These are phyloP conservation scores for Campylomormyrus numenius DNA, from an alignment of 2,113 vertebrate genomes.

Conservation along the genomic window DNA sequence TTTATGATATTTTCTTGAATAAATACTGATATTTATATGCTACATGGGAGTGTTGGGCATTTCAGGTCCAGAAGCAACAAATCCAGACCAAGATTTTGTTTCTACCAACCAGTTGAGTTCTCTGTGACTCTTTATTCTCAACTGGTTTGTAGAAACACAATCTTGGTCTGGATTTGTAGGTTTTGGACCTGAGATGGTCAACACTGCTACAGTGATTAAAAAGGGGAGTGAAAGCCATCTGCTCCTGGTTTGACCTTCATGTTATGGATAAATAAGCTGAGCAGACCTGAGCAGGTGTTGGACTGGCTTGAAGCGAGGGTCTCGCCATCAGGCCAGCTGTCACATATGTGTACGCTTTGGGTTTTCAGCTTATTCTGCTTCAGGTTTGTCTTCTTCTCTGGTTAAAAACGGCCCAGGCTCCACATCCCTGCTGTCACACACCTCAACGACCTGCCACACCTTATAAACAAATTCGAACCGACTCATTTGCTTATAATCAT, in stretches of 20 bases:
- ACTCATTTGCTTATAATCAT: not conserved
- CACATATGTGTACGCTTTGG: not conserved
- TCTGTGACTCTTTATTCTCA: not conserved
- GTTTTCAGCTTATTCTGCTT: not conserved
- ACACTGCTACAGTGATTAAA: not conserved
- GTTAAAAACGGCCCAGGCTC: not conserved
- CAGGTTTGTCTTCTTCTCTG: not conserved
- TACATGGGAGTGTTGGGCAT: not conserved
- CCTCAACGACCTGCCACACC: not conserved
- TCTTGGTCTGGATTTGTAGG: not conserved
- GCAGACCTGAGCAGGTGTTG: not conserved
- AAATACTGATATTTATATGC: not conserved
- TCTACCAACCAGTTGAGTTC: too few species aligned
- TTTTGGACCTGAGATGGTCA: not conserved
- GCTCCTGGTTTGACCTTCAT: not conserved
- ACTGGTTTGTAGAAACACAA: not conserved
- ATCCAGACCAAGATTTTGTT: not conserved
- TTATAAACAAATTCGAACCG: not conserved
- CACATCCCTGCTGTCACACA: not conserved
- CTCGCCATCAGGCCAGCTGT: not conserved
- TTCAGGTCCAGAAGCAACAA: not conserved
- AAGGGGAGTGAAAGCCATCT: not conserved
- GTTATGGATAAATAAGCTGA: not conserved
- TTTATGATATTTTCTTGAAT: not conserved
- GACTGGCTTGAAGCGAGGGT: not conserved